phyloP scores from a whole-genome alignment of 2,888 invertebrate species.

The Eristalis tenax region DNA sequence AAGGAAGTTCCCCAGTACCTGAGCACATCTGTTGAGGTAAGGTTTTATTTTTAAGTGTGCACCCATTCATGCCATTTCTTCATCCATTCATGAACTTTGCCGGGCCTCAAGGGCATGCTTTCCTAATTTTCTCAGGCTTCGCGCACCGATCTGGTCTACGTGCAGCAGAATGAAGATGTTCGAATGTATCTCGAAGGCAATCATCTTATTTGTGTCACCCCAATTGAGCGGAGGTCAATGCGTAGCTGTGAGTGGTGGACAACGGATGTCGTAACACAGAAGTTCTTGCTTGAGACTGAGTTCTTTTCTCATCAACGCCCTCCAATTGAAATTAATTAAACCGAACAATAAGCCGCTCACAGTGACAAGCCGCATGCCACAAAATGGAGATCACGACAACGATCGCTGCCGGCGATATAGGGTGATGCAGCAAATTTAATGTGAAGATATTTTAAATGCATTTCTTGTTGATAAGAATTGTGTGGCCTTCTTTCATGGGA shows the following conservation, averaged over 20 bases:
- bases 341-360: slow-evolving; percentile 21
- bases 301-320: slow-evolving; percentile 58
- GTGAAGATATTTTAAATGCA: neutral
- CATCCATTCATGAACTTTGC: no score
- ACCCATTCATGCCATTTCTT: no score
- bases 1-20: slow-evolving; percentile 80
- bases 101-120: neutral
- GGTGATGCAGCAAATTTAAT: slow-evolving; percentile 5
- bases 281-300: slow-evolving; percentile 22
- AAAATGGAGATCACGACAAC: neutral
- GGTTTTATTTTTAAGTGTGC: slow-evolving; percentile 18
- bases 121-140: neutral
- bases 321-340: slow-evolving; percentile 68
- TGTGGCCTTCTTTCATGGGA: no score
- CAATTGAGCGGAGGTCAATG: slow-evolving; percentile 55
- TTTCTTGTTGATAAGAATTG: no score
- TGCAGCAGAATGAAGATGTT: neutral
- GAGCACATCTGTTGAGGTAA: slow-evolving; percentile 80
- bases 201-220: slow-evolving; percentile 29
- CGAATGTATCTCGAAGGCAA: no score
- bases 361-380: slow-evolving; percentile 17
- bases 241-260: slow-evolving; percentile 7
- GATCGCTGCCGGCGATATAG: neutral
- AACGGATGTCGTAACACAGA: slow-evolving; percentile 36
- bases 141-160: neutral